These are phyloP conservation scores for Meteorus sp. DNA, from an alignment of 1,140 invertebrate species.

Conservation along the genomic window DNA sequence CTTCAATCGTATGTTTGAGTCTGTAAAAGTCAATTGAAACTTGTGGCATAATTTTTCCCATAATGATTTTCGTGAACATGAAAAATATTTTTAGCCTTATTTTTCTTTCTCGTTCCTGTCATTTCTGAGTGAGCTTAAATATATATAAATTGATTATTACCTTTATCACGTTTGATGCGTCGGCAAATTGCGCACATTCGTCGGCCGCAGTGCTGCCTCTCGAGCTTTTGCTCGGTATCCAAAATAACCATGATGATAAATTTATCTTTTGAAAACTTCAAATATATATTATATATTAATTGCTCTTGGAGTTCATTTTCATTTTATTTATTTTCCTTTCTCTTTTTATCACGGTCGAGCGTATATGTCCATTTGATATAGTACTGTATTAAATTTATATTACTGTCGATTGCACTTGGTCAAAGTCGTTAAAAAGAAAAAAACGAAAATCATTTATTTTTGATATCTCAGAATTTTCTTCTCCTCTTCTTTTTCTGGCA, in stretches of 20 bases:
- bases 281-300: constrained; percentile 1
- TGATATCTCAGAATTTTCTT: no score
- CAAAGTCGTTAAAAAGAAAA: no score
- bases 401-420: constrained; percentile 1
- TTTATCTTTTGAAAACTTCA: not conserved
- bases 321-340: not conserved
- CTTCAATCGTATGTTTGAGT: no score
- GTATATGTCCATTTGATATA: not conserved
- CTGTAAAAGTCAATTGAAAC: no score
- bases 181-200: constrained; percentile 59
- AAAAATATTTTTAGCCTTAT: not conserved
- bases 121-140: no score
- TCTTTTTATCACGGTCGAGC: not conserved
- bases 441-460: not conserved
- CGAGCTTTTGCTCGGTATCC: constrained; percentile 57
- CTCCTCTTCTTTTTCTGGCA: not conserved
- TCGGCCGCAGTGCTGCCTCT: constrained; percentile 55
- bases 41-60: no score
- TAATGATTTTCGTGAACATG: no score
- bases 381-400: not conserved
- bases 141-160: constrained; percentile 36
- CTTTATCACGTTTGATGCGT: constrained; percentile 57
- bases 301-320: not conserved
- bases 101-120: not conserved
- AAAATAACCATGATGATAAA: constrained; percentile 52